A percentile compares a stretch with the other conserved stretches of the same genome.
Evolutionary conservation across 1,140 invertebrate genomes (phyloP).

Genomic region (Nephotettix cincticeps): DNA sequence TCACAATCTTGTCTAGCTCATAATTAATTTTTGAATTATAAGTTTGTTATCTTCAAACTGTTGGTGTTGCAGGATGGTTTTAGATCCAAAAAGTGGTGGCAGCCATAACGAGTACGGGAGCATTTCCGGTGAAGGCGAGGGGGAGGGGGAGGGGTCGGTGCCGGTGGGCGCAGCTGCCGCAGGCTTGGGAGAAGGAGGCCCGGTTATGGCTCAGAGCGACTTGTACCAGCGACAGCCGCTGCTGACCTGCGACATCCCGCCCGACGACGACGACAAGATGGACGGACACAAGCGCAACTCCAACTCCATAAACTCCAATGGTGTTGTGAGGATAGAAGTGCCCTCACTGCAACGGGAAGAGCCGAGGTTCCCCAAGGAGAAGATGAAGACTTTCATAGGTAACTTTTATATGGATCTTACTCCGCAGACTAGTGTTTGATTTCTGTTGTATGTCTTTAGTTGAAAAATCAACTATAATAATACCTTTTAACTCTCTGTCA

Average conservation of each 20-base stretch:
- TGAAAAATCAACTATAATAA: no score
- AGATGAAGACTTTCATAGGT: constrained; percentile 69
- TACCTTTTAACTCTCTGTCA: no score
- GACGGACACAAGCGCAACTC: constrained; percentile 47
- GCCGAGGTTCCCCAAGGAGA: constrained; percentile 66
- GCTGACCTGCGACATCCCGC: constrained; percentile 24
- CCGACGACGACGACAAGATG: constrained; percentile 51
- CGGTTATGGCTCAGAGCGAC: constrained; percentile 44
- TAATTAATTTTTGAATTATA: no score
- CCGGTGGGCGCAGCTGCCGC: constrained; percentile 47
- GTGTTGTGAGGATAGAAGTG: constrained; percentile 56
- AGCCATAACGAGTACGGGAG: constrained; percentile 57
- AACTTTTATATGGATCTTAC: no score
- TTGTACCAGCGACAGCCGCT: constrained; percentile 47
- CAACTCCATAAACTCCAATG: constrained; percentile 48
- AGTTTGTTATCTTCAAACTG: background rate
- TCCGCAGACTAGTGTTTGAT: no score
- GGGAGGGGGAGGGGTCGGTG: constrained; percentile 35
- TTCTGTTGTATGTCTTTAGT: no score
- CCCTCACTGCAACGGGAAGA: constrained; percentile 58
- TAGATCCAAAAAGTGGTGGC: constrained; percentile 54
- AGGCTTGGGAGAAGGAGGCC: constrained; percentile 44
- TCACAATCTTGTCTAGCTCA: no score
- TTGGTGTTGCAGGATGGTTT: constrained; percentile 52
- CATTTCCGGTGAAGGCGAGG: constrained; percentile 45